Evolutionary conservation across 2,113 vertebrate species (phyloP).

Genomic region (Gambusia holbrooki): DNA sequence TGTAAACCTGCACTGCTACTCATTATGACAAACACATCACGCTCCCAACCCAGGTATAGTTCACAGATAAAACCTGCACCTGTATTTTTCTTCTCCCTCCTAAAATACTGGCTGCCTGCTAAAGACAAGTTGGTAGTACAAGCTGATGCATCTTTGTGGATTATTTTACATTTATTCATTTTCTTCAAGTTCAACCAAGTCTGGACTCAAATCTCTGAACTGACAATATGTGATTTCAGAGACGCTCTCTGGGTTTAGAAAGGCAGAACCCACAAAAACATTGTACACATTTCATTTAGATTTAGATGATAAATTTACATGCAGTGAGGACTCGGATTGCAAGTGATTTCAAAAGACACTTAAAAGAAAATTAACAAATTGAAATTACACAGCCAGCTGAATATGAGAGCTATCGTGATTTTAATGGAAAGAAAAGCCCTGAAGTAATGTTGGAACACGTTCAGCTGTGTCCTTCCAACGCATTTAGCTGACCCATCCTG

Average conservation of each 20-base stretch:
- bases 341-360: neutral
- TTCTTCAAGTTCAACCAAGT: conserved; percentile 28
- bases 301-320: conserved; percentile 21
- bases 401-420: neutral
- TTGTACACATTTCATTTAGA: conserved; percentile 17
- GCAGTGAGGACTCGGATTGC: neutral
- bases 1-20: conserved; percentile 24
- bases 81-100: neutral
- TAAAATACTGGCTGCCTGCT: no score
- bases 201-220: conserved; percentile 22
- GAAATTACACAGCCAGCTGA: conserved; percentile 26
- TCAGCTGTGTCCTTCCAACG: neutral
- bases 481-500: neutral
- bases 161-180: conserved; percentile 47
- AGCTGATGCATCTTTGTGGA: conserved; percentile 29
- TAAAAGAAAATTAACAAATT: conserved; percentile 40
- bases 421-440: neutral
- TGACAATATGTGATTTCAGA: neutral
- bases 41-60: neutral
- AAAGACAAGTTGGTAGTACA: conserved; percentile 7
- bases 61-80: neutral
- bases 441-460: neutral
- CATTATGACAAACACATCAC: conserved; percentile 28
- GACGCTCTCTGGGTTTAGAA: neutral
- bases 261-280: conserved; percentile 8